Percentiles rank a stretch among this genome's conserved stretches.
phyloP scores from a whole-genome alignment of 1,140 invertebrate genomes.

The Drosophila setifemur region DNA sequence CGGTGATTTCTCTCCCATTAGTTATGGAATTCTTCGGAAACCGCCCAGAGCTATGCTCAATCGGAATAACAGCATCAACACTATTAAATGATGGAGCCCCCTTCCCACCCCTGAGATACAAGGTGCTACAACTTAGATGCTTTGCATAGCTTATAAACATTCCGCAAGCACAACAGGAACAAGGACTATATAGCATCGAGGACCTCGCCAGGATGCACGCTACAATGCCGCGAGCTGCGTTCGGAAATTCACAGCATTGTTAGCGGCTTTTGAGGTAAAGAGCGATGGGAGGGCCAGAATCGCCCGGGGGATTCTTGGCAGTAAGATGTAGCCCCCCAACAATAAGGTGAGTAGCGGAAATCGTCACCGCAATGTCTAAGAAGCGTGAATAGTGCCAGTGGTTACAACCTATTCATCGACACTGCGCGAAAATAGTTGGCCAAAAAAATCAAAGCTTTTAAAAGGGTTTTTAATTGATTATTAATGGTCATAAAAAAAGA shows the following conservation, averaged over 20 bases:
- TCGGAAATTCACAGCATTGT: slow-evolving; percentile 48
- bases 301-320: neutral
- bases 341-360: slow-evolving; percentile 36
- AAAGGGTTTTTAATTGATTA: neutral
- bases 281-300: neutral
- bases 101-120: too few relatives aligned
- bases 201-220: slow-evolving; percentile 16
- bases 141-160: slow-evolving; percentile 61
- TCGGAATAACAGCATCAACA: slow-evolving; percentile 44
- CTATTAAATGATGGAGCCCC: slow-evolving; percentile 14
- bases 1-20: slow-evolving; percentile 17
- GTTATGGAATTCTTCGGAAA: slow-evolving; percentile 9
- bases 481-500: neutral
- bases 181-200: neutral
- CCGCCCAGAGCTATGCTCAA: slow-evolving; percentile 44
- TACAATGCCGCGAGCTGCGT: slow-evolving; percentile 37
- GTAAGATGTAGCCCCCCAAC: neutral
- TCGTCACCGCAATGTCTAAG: slow-evolving; percentile 63
- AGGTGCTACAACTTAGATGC: slow-evolving; percentile 64
- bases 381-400: slow-evolving; percentile 65
- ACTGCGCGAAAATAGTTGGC: slow-evolving; percentile 9
- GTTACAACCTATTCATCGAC: slow-evolving; percentile 19
- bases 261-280: slow-evolving; percentile 48
- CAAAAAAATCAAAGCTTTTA: neutral
- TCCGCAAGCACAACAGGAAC: slow-evolving; percentile 57